phyloP scores from a whole-genome alignment of 2,113 vertebrate genomes.

The Petrocephalus zakoni region DNA sequence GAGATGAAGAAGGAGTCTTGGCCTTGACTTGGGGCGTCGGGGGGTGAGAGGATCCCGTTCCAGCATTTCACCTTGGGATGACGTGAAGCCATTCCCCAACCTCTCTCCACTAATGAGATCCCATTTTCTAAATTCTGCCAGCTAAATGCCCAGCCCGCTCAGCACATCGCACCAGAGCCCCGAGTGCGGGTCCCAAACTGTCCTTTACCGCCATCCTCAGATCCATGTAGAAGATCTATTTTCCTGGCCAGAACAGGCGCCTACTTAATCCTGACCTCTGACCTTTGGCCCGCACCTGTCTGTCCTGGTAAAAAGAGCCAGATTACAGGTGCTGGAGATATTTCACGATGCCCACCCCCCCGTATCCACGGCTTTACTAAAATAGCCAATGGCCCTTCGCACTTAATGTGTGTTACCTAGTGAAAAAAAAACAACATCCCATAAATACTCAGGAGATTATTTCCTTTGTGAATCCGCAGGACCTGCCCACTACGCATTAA shows the following conservation, averaged over 20 bases:
- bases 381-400: background rate
- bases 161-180: background rate
- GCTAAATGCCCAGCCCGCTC: background rate
- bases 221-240: background rate
- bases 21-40: constrained; percentile 6
- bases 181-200: background rate
- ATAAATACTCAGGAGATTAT: background rate
- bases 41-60: constrained; percentile 2
- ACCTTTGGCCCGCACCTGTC: background rate
- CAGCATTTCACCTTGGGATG: constrained; percentile 12
- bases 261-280: background rate
- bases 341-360: background rate
- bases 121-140: background rate
- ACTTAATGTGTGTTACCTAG: background rate
- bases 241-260: background rate
- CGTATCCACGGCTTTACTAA: background rate
- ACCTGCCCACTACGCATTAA: background rate
- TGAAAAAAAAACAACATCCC: background rate
- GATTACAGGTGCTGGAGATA: background rate
- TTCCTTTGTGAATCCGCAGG: background rate
- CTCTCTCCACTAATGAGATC: background rate
- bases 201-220: background rate
- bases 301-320: background rate
- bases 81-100: constrained; percentile 18
- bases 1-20: constrained; percentile 24